A percentile compares a stretch with the other conserved stretches of the same genome.
phyloP scores from a whole-genome alignment of 2,888 invertebrate species.

The Zootermopsis nevadensis region DNA sequence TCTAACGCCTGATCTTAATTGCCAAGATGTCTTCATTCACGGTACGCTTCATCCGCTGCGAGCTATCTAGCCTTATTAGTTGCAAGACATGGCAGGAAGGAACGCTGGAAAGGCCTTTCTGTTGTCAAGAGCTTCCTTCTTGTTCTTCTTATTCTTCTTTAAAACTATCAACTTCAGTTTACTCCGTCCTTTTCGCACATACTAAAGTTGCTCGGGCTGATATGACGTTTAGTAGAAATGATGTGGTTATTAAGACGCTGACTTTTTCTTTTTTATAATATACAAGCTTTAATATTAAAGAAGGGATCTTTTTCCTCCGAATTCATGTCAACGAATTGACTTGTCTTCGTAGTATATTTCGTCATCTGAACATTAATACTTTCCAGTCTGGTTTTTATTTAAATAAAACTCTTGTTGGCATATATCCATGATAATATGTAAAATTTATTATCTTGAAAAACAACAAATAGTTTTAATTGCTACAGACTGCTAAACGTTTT shows the following conservation, averaged over 20 bases:
- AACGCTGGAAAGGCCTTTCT: not conserved
- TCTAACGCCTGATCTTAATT: constrained; percentile 30
- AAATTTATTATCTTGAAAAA: no score
- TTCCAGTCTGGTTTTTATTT: no score
- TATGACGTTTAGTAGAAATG: not conserved
- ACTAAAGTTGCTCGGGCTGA: not conserved
- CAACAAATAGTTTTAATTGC: no score
- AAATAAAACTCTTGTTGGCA: no score
- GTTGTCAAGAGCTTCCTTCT: not conserved
- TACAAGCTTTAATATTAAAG: no score
- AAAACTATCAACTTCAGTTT: constrained; percentile 4
- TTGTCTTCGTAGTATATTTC: no score
- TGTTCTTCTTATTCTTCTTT: not conserved
- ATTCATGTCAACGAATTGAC: no score
- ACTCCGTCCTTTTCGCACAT: not conserved
- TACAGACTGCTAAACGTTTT: no score
- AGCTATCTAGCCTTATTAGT: constrained; percentile 36
- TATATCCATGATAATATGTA: no score
- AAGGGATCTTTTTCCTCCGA: no score
- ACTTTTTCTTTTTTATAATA: not conserved
- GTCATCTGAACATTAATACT: no score
- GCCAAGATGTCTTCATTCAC: constrained; percentile 38
- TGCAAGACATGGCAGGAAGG: constrained; percentile 31
- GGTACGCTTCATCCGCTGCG: not conserved
- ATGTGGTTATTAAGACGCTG: not conserved